phyloP scores from a whole-genome alignment of 2,113 vertebrate genomes.

The Columbina picui region DNA sequence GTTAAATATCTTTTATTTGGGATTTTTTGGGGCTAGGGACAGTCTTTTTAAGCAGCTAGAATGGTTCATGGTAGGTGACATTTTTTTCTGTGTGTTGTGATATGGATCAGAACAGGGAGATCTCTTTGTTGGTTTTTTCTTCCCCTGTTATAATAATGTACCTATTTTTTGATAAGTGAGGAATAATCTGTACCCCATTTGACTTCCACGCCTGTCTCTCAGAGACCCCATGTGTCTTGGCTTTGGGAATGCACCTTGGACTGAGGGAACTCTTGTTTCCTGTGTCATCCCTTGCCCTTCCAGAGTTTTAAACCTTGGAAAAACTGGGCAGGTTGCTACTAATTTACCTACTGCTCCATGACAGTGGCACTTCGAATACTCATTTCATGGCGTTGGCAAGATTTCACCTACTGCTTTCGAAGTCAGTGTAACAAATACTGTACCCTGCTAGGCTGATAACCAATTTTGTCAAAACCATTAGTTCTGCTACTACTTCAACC shows the following conservation, averaged over 20 bases:
- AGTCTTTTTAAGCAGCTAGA: neutral
- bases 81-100: neutral
- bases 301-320: neutral
- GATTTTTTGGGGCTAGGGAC: neutral
- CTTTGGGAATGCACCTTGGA: neutral
- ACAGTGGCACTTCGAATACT: neutral
- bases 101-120: neutral
- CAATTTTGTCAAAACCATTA: neutral
- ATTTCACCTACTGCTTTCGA: neutral
- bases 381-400: neutral
- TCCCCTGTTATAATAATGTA: accelerated
- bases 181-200: neutral
- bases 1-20: neutral
- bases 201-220: neutral
- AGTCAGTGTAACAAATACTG: neutral
- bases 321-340: neutral
- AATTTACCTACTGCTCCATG: neutral
- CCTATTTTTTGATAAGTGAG: accelerated
- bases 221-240: neutral
- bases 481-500: neutral
- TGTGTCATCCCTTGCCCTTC: neutral
- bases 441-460: neutral
- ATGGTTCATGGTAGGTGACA: neutral
- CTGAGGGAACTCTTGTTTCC: neutral
- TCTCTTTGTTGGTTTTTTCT: neutral